Base-by-base conservation (phyloP, 2,888 invertebrate species). In the Agrochola lota region DNA sequence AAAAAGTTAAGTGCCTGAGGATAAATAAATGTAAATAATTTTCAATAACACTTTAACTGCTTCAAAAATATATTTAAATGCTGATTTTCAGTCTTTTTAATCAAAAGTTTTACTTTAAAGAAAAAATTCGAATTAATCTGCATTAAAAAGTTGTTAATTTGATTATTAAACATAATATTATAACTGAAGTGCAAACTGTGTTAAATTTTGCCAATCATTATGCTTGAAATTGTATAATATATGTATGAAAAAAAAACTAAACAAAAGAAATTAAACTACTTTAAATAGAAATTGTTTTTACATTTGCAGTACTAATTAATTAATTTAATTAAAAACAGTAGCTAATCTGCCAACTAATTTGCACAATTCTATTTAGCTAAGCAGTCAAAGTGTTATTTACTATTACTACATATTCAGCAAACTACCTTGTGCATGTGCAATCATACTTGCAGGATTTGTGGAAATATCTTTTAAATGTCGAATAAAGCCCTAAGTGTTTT, bases 1-100 rank as follows among this genome's bases (percentile, higher is more conserved):
- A 82, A 49, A 76, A 70, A 55, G 66, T 75, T n/a, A 85, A 78
- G 68, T 74, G 63, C 20, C 15, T 84, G 17, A 84, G 78, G n/a
- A 77, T 60, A n/a, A 75, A 59, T 59, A 23, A 75, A 15, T 71
- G 23, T 71, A 52, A 62, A 71, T 81, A 74, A 69, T 70, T 43
- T 52, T 43, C 12, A 71, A 5, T n/a, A 43, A 35, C 26, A 15
- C 26, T 52, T 72, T 57, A 30, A 35, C 30, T 57, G 59, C 55
- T 43, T 40, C 11, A 20, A 12, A 30, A 5, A 35, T 43, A 35
- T 17, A 6, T 26, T 0, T 23, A 30, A 23, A 17, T 40, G 1
- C 43, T 17, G 35, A 35, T 63, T 74, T 62, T 52, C n/a, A 43
- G 26, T 52, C 0, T 26, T 49, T 49, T 49, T 49, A 30, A 46